Base-by-base conservation (phyloP, 2,113 vertebrate genomes). In the Bothrops jararaca region DNA sequence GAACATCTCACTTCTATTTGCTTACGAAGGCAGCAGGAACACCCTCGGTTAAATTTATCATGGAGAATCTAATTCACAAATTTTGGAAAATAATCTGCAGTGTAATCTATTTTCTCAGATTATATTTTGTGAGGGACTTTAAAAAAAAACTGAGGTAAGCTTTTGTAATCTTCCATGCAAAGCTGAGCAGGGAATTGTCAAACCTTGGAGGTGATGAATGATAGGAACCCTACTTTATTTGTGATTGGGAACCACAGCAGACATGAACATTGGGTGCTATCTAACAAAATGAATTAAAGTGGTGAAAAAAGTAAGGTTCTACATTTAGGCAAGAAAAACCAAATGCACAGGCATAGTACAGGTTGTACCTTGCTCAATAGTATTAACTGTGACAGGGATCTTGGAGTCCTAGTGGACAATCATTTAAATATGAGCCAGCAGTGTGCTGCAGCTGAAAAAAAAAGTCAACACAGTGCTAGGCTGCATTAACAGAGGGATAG, bases 11-110 rank as follows among this genome's bases (percentile, higher is more conserved):
- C 5, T 90, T 0, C 4, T 23, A 26, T 24, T 12, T 85, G 39
- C 34, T 60, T 29, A 54, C 39, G 48, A 80, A 85, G 0, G 5
- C 4, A 15, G 1, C 15, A 60, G 90, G 6, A 24, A 42, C 39
- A 91, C 0, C 0, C 1, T 80, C 3, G 3, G 39, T 2, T 69
- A 89, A 91, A 91, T 50, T 1, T 91, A 0, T 60, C 42, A 88
- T 54, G 0, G 92, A 64, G 2, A 90, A 88, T 34, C 20, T 0
- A 23, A 0, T 12, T 39, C 22, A 1, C 24, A 53, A 50, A 4
- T 1, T 6, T 87, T 86, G 12, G 85, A 2, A 20, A 9, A 1
- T 0, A 34, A 0, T 0, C 20, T 39, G 22, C 0, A 1, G 26
- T 3, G 22, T 57, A 89, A 94, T 89, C 85, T 42, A 4, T 80